These are phyloP conservation scores for Conus betulinus DNA, from an alignment of 1,140 invertebrate genomes.

Conservation along the genomic window DNA sequence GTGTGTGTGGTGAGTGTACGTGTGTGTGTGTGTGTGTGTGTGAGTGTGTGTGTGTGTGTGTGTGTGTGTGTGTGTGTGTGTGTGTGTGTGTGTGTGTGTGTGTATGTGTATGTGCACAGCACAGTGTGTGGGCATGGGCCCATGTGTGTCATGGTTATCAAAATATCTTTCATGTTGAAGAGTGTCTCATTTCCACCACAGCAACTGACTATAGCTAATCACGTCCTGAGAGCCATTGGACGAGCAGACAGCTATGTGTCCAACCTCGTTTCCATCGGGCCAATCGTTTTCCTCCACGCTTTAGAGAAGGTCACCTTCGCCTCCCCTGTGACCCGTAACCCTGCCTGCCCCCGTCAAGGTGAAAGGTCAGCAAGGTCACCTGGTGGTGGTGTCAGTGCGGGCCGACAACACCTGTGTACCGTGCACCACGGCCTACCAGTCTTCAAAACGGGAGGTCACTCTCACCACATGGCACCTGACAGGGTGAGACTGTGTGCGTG, in stretches of 20 bases:
- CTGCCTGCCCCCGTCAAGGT: conserved; percentile 64
- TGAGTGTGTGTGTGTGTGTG: too few relatives aligned
- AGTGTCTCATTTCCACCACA: too few relatives aligned
- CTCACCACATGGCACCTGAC: conserved; percentile 66
- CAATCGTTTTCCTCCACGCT: conserved; percentile 61
- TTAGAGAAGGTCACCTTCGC: conserved; percentile 55
- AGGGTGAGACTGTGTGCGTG: too few relatives aligned
- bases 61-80: too few relatives aligned
- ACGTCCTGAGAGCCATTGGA: conserved; percentile 49
- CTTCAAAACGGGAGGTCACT: conserved; percentile 58
- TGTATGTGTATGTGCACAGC: too few relatives aligned
- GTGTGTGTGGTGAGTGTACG: too few relatives aligned
- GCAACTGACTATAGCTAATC: conserved; percentile 38
- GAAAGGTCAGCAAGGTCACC: conserved; percentile 55
- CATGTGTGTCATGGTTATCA: too few relatives aligned
- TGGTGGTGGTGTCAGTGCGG: conserved; percentile 64
- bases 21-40: too few relatives aligned
- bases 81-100: too few relatives aligned
- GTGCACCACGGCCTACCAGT: conserved; percentile 57
- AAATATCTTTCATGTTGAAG: conserved; percentile 24
- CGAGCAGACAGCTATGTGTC: conserved; percentile 53
- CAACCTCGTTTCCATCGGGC: conserved; percentile 67
- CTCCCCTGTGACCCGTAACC: conserved; percentile 58
- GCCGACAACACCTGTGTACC: conserved; percentile 70
- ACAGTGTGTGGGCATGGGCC: too few relatives aligned